phyloP scores from a whole-genome alignment of 2,113 vertebrate genomes.

The Pseudopipra pipra region DNA sequence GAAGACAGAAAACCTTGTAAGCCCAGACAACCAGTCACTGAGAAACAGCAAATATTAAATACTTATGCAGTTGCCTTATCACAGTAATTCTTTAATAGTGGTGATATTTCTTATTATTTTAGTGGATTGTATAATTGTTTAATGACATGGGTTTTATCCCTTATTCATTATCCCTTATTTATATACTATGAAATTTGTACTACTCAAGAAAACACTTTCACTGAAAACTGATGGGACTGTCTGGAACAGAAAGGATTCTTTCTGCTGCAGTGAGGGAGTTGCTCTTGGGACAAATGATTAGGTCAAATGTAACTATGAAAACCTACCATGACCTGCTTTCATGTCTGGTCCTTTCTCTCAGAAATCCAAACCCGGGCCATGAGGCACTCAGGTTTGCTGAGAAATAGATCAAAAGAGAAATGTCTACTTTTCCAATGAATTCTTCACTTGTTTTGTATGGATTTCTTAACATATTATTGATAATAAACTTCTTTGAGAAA shows the following conservation, averaged over 20 bases:
- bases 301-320: neutral
- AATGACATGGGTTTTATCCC: neutral
- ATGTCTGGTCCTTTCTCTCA: neutral
- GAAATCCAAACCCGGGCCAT: neutral
- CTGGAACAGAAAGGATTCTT: neutral
- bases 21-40: neutral
- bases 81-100: neutral
- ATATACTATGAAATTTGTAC: neutral
- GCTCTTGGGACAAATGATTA: rapidly evolving
- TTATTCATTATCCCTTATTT: neutral
- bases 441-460: neutral
- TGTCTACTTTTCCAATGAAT: neutral
- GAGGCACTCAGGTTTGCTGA: neutral
- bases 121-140: neutral
- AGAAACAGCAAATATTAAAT: neutral
- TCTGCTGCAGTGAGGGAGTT: neutral
- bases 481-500: neutral
- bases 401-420: neutral
- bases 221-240: neutral
- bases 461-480: neutral
- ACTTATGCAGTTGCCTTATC: neutral
- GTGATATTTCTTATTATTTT: neutral
- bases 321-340: neutral
- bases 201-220: neutral
- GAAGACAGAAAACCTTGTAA: neutral